phyloP scores from a whole-genome alignment of 2,888 invertebrate species.

The Chloroclystis v-ata region DNA sequence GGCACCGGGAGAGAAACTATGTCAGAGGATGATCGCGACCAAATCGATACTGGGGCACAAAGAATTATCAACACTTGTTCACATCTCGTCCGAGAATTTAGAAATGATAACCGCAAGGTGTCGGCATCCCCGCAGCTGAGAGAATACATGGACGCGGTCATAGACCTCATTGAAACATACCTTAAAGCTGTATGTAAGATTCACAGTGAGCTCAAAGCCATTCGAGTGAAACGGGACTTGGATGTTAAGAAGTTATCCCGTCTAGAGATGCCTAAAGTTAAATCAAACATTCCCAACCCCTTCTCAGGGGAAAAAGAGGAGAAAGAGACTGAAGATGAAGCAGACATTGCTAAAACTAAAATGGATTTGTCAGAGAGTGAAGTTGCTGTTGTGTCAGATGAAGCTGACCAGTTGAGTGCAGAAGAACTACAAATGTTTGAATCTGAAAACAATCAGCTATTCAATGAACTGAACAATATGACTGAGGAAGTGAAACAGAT shows the following conservation, averaged over 20 bases:
- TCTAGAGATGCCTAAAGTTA: slow-evolving; percentile 71
- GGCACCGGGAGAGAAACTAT: slow-evolving; percentile 82
- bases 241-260: slow-evolving; percentile 89
- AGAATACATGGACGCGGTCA: slow-evolving; percentile 87
- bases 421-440: slow-evolving; percentile 97
- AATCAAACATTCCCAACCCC: slow-evolving; percentile 54
- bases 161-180: slow-evolving; percentile 87
- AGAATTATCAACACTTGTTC: slow-evolving; percentile 89
- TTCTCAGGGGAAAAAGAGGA: slow-evolving; percentile 48
- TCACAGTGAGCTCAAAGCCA: slow-evolving; percentile 92
- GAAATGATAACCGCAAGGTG: slow-evolving; percentile 79
- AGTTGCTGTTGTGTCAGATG: slow-evolving; percentile 72
- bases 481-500: slow-evolving; percentile 94
- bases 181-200: slow-evolving; percentile 91
- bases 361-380: slow-evolving; percentile 66
- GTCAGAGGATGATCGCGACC: slow-evolving; percentile 90
- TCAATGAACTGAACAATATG: slow-evolving; percentile 91
- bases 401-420: slow-evolving; percentile 83
- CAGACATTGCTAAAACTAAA: slow-evolving; percentile 48
- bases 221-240: slow-evolving; percentile 89
- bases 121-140: slow-evolving; percentile 80
- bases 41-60: slow-evolving; percentile 91
- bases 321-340: slow-evolving; percentile 37
- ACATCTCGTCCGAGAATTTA: slow-evolving; percentile 85
- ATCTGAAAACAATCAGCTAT: slow-evolving; percentile 91